Evolutionary conservation across 1,140 invertebrate species (phyloP).

Genomic region (Neuroterus valhalla): DNA sequence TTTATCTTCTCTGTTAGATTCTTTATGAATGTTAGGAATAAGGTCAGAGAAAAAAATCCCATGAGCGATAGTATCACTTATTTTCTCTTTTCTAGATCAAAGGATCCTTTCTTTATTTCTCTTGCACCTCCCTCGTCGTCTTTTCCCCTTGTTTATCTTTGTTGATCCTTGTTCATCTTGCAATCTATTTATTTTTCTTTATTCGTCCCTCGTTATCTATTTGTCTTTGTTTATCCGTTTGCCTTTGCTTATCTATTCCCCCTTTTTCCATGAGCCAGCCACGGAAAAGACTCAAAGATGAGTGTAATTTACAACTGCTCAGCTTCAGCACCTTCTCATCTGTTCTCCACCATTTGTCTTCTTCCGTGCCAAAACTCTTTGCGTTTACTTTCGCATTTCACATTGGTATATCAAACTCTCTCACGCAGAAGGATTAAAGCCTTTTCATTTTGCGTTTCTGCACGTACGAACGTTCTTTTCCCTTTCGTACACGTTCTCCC

Average conservation of each 20-base stretch:
- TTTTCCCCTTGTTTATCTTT: not conserved
- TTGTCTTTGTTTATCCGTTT: not conserved
- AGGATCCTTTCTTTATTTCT: not conserved
- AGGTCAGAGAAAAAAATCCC: too few species aligned
- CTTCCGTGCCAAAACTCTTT: not conserved
- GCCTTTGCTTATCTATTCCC: not conserved
- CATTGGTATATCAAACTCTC: not conserved
- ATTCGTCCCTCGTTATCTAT: not conserved
- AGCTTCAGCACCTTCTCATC: constrained; percentile 21
- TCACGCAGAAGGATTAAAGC: not conserved
- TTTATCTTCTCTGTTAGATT: too few species aligned
- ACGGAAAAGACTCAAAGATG: not conserved
- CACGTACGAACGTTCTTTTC: not conserved
- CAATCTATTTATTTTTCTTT: constrained; percentile 5
- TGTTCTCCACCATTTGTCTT: constrained; percentile 16
- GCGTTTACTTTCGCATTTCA: not conserved
- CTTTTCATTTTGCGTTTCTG: not conserved
- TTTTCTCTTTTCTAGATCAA: constrained; percentile 32
- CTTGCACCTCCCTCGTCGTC: not conserved
- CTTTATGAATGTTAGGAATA: too few species aligned
- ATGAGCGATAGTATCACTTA: constrained; percentile 6
- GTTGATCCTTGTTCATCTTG: not conserved
- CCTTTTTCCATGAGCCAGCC: not conserved
- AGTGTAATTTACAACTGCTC: constrained; percentile 22
- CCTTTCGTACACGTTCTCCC: not conserved